Evolutionary conservation across 2,888 invertebrate species (phyloP).

Genomic region (Caenorhabditis plicata): DNA sequence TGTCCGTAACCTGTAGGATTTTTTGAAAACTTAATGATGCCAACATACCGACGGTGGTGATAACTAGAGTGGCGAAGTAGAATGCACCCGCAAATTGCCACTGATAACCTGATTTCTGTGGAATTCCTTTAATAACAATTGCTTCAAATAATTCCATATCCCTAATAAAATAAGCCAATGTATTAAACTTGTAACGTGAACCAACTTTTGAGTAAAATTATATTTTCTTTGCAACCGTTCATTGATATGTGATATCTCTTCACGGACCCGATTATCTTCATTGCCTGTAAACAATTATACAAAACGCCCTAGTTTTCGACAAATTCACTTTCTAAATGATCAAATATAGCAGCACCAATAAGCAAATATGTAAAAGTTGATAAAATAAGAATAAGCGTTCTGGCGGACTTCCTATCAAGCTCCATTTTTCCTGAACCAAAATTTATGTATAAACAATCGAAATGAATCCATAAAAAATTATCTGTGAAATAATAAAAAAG

Average conservation of each 20-base stretch:
- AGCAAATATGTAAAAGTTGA: slow-evolving; percentile 97
- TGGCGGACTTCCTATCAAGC: slow-evolving; percentile 70
- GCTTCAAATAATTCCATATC: slow-evolving; percentile 82
- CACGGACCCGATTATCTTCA: slow-evolving; percentile 15
- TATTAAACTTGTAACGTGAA: background rate
- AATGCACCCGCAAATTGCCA: slow-evolving; percentile 99
- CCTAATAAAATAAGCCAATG: slow-evolving; percentile 65
- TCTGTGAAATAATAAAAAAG: slow-evolving; percentile 1
- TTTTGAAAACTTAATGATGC: too few species aligned
- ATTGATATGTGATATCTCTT: slow-evolving; percentile 55
- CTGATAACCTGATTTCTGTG: slow-evolving; percentile 95
- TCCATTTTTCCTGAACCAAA: slow-evolving; percentile 1
- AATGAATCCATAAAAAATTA: background rate
- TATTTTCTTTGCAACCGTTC: slow-evolving; percentile 79
- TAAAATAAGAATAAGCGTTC: slow-evolving; percentile 93
- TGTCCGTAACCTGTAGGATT: slow-evolving; percentile 74
- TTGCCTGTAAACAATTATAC: slow-evolving; percentile 7
- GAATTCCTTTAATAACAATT: slow-evolving; percentile 91
- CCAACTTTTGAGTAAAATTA: slow-evolving; percentile 79
- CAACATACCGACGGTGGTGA: slow-evolving; percentile 86
- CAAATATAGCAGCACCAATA: slow-evolving; percentile 97
- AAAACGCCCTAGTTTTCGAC: background rate
- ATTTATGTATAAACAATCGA: background rate
- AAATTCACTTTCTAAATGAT: slow-evolving; percentile 69
- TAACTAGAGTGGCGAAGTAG: slow-evolving; percentile 96